Conservation (phyloP, 2,888 invertebrate species). For the Leptopilina syphax region DNA sequence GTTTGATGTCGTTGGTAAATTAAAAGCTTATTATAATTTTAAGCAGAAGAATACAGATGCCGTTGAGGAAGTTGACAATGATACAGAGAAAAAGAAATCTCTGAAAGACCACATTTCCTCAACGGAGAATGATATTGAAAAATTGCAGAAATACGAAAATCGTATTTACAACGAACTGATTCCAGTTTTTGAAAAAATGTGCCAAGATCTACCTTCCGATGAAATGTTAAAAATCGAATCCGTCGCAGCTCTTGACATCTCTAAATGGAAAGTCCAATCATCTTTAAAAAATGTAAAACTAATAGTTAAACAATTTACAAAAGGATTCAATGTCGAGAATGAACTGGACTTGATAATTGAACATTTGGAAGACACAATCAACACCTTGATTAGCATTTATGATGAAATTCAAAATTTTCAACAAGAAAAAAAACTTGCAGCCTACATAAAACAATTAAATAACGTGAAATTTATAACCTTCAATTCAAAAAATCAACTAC, state of each 20-base stretch:
- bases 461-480: not conserved
- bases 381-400: not conserved
- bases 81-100: not conserved
- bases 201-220: not conserved
- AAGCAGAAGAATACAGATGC: not conserved
- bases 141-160: not conserved
- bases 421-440: not conserved
- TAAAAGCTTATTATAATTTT: not conserved
- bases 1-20: not conserved
- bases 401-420: not conserved
- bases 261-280: not conserved
- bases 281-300: not conserved
- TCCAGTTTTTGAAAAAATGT: slow-evolving; percentile 7
- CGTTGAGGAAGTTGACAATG: not conserved
- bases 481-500: not conserved
- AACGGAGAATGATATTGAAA: not conserved
- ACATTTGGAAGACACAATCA: not conserved
- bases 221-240: not conserved
- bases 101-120: not conserved
- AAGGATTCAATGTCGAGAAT: not conserved
- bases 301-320: not conserved
- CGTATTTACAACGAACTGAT: not conserved
- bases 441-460: not conserved
- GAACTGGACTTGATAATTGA: not conserved
- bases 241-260: not conserved